Conservation (phyloP, 2,113 vertebrate species). For the Tapirus terrestris region DNA sequence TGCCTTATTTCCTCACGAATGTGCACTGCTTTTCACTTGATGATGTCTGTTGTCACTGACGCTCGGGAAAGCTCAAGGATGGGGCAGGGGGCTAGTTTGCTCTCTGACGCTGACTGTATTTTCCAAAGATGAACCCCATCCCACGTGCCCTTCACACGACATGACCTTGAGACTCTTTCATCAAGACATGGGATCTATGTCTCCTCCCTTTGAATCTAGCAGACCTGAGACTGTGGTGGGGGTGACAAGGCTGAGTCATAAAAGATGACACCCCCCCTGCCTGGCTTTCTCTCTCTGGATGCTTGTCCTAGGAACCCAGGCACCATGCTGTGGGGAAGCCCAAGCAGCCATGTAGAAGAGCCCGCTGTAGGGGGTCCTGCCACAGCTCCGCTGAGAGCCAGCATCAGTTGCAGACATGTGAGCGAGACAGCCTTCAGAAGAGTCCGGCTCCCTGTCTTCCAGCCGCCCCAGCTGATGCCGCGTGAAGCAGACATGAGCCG, state of each 20-base stretch:
- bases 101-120: not conserved
- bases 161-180: not conserved
- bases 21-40: not conserved
- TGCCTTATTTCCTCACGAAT: not conserved
- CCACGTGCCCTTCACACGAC: not conserved
- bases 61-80: not conserved
- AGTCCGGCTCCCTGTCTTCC: not conserved
- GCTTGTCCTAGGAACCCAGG: not conserved
- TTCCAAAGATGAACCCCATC: not conserved
- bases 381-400: not conserved
- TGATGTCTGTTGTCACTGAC: not conserved
- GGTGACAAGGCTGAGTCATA: not conserved
- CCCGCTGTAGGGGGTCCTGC: not conserved
- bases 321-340: not conserved
- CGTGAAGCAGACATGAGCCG: not conserved
- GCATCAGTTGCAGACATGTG: not conserved
- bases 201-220: not conserved
- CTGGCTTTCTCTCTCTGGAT: not conserved
- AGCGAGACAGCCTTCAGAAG: not conserved
- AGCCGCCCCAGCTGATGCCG: not conserved
- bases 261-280: not conserved
- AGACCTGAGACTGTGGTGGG: not conserved
- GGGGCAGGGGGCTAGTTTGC: not conserved
- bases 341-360: not conserved
- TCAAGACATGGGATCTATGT: not conserved